Percentiles rank a stretch among this genome's conserved stretches.
phyloP scores from a whole-genome alignment of 2,797 vertebrate species.

The Labeo calbasu region DNA sequence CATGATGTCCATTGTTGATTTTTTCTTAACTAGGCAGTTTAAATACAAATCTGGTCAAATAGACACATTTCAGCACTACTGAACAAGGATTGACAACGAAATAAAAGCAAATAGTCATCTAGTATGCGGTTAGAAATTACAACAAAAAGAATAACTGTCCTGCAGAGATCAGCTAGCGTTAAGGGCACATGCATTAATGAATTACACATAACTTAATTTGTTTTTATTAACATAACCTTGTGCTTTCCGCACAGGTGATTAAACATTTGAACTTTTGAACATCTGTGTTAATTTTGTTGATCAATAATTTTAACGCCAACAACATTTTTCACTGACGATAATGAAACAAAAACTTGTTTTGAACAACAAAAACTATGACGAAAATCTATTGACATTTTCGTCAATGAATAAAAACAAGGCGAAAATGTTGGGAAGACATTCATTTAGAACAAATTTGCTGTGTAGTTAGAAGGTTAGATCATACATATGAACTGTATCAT shows the following conservation, averaged over 20 bases:
- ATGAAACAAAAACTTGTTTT: too few species aligned
- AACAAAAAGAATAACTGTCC: not conserved
- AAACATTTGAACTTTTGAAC: not conserved
- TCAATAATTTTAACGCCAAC: too few species aligned
- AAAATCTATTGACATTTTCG: too few species aligned
- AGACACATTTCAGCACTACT: not conserved
- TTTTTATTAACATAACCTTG: not conserved
- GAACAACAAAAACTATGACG: too few species aligned
- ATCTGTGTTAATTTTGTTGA: not conserved
- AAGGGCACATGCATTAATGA: not conserved
- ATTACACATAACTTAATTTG: not conserved
- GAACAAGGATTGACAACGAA: not conserved
- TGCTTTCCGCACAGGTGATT: not conserved
- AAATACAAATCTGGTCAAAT: not conserved
- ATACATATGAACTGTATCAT: too few species aligned
- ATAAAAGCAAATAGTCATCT: not conserved
- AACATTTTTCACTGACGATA: too few species aligned
- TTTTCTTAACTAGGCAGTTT: conserved; percentile 4
- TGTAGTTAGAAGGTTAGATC: too few species aligned
- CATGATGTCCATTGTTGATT: not conserved
- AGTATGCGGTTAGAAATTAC: not conserved
- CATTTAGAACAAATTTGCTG: too few species aligned
- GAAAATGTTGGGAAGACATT: too few species aligned
- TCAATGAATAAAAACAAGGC: too few species aligned
- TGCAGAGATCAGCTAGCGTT: not conserved